Conservation (phyloP, 2,797 vertebrate species). For the Xenentodon cancila region DNA sequence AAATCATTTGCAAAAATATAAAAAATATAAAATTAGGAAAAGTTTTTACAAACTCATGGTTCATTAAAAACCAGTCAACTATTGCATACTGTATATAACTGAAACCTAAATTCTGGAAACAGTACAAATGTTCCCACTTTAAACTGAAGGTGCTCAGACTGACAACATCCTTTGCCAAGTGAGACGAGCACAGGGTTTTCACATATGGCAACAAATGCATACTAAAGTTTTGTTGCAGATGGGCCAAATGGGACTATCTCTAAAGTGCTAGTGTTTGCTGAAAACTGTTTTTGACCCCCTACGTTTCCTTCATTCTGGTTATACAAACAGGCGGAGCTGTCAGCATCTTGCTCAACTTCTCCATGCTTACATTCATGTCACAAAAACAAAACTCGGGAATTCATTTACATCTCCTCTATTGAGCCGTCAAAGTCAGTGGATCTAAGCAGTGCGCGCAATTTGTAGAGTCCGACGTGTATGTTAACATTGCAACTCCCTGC, state of each 20-base stretch:
- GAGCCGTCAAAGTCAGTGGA: conserved; percentile 4
- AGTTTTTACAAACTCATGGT: no score
- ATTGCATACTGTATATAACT: no score
- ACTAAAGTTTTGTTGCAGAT: conserved; percentile 12
- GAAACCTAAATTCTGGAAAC: no score
- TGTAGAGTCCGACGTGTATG: no score
- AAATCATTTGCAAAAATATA: no score
- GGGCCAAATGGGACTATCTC: conserved; percentile 3
- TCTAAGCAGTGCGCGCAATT: background rate
- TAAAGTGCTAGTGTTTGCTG: background rate
- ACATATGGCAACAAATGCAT: background rate
- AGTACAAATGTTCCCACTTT: no score
- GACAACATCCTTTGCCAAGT: background rate
- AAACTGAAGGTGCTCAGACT: no score
- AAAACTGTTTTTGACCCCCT: conserved; percentile 16
- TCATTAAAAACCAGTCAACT: no score
- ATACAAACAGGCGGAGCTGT: background rate
- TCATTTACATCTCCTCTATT: conserved; percentile 20
- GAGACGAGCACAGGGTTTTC: background rate
- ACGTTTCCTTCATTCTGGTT: conserved; percentile 7
- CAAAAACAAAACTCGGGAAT: conserved; percentile 3
- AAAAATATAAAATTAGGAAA: no score
- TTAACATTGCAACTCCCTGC: conserved; percentile 6
- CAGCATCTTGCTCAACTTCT: conserved; percentile 5
- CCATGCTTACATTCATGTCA: conserved; percentile 10